phyloP scores from a whole-genome alignment of 2,113 vertebrate species.

The Rhegmatorhina hoffmannsi region DNA sequence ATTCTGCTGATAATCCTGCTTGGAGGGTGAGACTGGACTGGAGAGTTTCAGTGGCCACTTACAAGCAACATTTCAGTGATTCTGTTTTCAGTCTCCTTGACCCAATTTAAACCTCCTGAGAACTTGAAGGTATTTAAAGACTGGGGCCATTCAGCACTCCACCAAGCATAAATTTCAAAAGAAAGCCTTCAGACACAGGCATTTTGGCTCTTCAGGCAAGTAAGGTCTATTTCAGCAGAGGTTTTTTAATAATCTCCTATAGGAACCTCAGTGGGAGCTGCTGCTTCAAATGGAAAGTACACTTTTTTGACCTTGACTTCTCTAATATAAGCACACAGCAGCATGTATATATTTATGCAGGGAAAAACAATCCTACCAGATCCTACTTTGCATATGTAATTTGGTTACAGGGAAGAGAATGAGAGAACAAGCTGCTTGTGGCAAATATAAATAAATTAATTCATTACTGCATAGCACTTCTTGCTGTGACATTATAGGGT shows the following conservation, averaged over 20 bases:
- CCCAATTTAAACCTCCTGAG: background rate
- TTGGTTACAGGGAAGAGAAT: constrained; percentile 60
- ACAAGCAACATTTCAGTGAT: background rate
- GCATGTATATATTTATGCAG: constrained; percentile 24
- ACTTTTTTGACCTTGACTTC: constrained; percentile 55
- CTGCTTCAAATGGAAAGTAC: background rate
- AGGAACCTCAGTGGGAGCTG: background rate
- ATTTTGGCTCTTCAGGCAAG: background rate
- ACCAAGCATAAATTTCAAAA: background rate
- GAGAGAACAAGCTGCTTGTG: constrained; percentile 58
- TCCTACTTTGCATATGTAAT: constrained; percentile 54
- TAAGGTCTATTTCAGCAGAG: background rate
- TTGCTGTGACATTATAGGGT: constrained; percentile 38
- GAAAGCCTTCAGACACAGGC: background rate
- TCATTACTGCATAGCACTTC: constrained; percentile 43
- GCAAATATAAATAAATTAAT: constrained; percentile 64
- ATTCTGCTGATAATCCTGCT: background rate
- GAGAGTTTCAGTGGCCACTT: background rate
- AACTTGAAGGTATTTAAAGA: background rate
- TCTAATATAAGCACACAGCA: constrained; percentile 6
- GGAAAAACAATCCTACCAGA: constrained; percentile 43
- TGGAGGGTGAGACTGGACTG: background rate
- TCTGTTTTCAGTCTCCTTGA: background rate
- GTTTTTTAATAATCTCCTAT: background rate
- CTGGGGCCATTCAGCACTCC: background rate